Evolutionary conservation across 2,888 invertebrate species (phyloP).

Genomic region (Dryobotodes eremita): DNA sequence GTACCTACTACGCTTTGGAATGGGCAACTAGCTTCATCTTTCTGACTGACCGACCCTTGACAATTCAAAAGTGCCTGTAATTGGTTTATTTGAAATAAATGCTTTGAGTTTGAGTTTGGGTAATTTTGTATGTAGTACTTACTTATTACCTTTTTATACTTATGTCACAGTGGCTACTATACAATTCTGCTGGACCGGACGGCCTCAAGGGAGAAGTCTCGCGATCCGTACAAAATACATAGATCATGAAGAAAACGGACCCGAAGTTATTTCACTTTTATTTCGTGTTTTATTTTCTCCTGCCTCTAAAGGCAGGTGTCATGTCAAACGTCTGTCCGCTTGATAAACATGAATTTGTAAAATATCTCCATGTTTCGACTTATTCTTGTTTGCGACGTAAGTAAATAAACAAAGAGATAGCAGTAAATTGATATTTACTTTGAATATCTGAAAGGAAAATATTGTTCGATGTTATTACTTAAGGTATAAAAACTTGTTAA

Average conservation of each 20-base stretch:
- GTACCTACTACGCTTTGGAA: too few relatives aligned
- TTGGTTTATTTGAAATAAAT: too few relatives aligned
- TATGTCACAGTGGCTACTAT: slow-evolving; percentile 12
- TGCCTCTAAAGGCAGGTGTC: slow-evolving; percentile 20
- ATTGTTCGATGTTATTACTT: slow-evolving; percentile 8
- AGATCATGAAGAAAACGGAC: slow-evolving; percentile 43
- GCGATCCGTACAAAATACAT: slow-evolving; percentile 35
- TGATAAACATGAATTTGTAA: slow-evolving; percentile 42
- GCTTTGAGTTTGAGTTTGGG: too few relatives aligned
- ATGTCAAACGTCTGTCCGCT: slow-evolving; percentile 39
- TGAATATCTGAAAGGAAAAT: slow-evolving; percentile 18
- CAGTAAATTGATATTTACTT: slow-evolving; percentile 29
- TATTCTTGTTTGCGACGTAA: slow-evolving; percentile 17
- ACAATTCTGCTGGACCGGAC: slow-evolving; percentile 22
- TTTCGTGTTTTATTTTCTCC: slow-evolving; percentile 40
- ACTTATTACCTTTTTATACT: slow-evolving; percentile 5
- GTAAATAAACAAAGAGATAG: slow-evolving; percentile 28
- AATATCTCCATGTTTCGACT: slow-evolving; percentile 22
- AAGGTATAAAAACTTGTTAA: neutral
- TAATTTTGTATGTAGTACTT: neutral
- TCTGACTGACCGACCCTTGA: too few relatives aligned
- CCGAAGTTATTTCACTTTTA: slow-evolving; percentile 37
- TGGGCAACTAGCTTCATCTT: too few relatives aligned
- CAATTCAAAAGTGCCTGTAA: too few relatives aligned
- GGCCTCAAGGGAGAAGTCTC: slow-evolving; percentile 24